These are phyloP conservation scores for Drosophila barbarae DNA, from an alignment of 2,888 invertebrate species.

Conservation along the genomic window DNA sequence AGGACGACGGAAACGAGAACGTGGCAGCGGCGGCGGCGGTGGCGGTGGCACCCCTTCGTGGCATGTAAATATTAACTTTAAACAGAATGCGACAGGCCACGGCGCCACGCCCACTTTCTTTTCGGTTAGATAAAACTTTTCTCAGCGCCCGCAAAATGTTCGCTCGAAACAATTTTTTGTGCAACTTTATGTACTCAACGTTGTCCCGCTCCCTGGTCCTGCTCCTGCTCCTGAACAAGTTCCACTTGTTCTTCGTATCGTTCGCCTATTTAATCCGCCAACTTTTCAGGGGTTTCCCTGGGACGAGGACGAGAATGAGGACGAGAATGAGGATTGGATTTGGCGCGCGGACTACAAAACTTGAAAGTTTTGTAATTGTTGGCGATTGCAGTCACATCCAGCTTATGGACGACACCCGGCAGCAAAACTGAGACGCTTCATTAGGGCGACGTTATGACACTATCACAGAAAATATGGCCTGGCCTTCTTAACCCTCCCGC, in stretches of 20 bases:
- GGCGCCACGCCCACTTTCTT: slow-evolving; percentile 43
- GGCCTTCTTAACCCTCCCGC: not conserved
- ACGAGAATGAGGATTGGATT: slow-evolving; percentile 12
- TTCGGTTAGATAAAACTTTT: slow-evolving; percentile 61
- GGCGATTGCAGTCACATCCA: slow-evolving; percentile 57
- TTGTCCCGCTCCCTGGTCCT: not conserved
- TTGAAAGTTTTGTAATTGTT: slow-evolving; percentile 71
- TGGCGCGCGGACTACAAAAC: slow-evolving; percentile 36
- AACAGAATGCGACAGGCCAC: slow-evolving; percentile 65
- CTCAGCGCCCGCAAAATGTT: slow-evolving; percentile 26
- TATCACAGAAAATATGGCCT: slow-evolving; percentile 12
- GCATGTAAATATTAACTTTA: slow-evolving; percentile 73
- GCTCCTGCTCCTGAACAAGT: not conserved
- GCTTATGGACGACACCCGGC: slow-evolving; percentile 31
- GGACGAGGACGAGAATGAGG: not conserved
- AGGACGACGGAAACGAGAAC: not conserved
- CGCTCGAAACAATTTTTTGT: slow-evolving; percentile 54
- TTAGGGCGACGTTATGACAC: slow-evolving; percentile 65
- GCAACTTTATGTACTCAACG: slow-evolving; percentile 52
- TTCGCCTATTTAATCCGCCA: slow-evolving; percentile 21
- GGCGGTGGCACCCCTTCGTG: slow-evolving; percentile 47
- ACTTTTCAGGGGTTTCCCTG: slow-evolving; percentile 8
- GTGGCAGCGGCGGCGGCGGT: not conserved
- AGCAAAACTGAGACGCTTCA: slow-evolving; percentile 43
- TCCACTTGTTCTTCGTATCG: slow-evolving; percentile 7